Conservation (phyloP, 2,888 invertebrate genomes). For the Agonopterix heracliana region DNA sequence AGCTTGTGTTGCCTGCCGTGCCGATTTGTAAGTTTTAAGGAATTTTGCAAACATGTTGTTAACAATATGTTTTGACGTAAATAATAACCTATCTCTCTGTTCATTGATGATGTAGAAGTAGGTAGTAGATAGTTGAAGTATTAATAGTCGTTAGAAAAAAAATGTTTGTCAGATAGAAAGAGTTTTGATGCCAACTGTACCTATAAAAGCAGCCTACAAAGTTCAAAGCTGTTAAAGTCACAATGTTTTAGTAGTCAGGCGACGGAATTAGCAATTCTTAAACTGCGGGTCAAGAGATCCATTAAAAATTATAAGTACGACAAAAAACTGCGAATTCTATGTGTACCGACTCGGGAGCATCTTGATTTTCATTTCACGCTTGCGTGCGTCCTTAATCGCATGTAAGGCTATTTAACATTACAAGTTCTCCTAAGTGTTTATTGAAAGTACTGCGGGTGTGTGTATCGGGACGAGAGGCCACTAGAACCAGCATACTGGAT, state of each 20-base stretch:
- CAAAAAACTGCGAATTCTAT: constrained; percentile 7
- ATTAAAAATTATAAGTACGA: constrained; percentile 22
- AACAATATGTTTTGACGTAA: too few relatives aligned
- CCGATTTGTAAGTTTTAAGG: too few relatives aligned
- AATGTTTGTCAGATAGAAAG: too few relatives aligned
- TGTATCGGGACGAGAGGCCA: background rate
- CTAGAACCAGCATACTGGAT: background rate
- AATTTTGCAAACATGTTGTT: too few relatives aligned
- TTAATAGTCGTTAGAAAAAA: too few relatives aligned
- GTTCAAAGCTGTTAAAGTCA: background rate
- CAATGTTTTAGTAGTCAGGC: background rate
- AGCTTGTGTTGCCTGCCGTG: too few relatives aligned
- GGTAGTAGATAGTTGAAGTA: too few relatives aligned
- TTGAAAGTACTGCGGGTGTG: constrained; percentile 22
- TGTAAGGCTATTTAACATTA: constrained; percentile 44
- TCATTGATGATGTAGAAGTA: too few relatives aligned
- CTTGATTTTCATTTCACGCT: constrained; percentile 55
- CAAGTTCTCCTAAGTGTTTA: constrained; percentile 38
- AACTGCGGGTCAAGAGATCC: constrained; percentile 30
- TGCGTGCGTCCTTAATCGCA: constrained; percentile 44
- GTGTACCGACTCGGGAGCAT: constrained; percentile 15
- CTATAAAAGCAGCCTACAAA: too few relatives aligned
- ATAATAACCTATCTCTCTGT: too few relatives aligned
- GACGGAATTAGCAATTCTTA: constrained; percentile 10
- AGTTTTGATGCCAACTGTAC: too few relatives aligned